Evolutionary conservation across 64 coral and sea anemone species (phyloP), one percentile per base, ranked within the genome.

Genomic region (Dendronephthya gigantea): DNA sequence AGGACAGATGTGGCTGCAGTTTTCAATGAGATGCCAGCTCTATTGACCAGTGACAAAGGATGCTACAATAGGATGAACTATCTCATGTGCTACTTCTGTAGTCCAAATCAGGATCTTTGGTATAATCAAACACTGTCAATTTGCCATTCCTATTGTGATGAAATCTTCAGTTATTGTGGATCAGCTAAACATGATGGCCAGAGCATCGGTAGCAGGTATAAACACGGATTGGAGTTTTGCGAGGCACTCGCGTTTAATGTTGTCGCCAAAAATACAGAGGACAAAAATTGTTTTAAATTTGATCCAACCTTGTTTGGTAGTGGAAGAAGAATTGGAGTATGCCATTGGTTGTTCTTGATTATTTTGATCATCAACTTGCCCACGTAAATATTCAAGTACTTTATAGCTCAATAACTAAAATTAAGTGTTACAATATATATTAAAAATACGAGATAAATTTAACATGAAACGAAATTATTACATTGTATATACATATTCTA

Each of bases 41-140:
- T 96, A 2, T 81, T 90, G 33, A 90, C 90, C 0, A 88, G 82
- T 32, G 92, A 62, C 35, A 35, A 90, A 31, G 83, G 90, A 13
- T 96, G 94, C 62, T 83, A 85, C 48, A 90, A 96, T 75, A 90
- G 66, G 22, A 88, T 96, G 85, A 96, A 96, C 58, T 96, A 96
- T 39, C 76, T 96, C 48, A 96, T 96, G 94, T 96, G 94, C 43
- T 96, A 96, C 41, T 96, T 92, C 83, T 96, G 94, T 33, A 96
- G 94, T 62, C 94, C 94, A 39, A 85, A 96, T 6, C 94, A 96
- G 36, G 50, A 83, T 43, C 38, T 35, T 37, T 96, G 94, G 94
- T 92, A 88, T 39, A 38, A 66, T 56, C 83, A 83, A 30, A 92
- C 83, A 9, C 39, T 90, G 13, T 81, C 62, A 37, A 85, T 96